phyloP scores from a whole-genome alignment of 1,140 invertebrate species.

The Anoplophora glabripennis region DNA sequence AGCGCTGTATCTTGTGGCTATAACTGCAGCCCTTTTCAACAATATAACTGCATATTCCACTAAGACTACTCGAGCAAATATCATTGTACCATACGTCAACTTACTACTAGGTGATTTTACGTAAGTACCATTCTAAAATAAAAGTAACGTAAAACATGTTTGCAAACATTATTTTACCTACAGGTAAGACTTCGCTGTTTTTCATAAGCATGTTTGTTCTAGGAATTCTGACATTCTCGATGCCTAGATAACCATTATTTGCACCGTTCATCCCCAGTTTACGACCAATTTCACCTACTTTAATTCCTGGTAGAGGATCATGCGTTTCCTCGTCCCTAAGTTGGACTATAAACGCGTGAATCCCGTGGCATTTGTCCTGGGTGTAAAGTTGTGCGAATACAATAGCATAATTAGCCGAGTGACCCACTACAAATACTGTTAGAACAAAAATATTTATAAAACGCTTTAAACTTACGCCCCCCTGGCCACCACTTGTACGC shows the following conservation, averaged over 20 bases:
- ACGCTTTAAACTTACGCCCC: constrained; percentile 65
- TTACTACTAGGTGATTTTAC: constrained; percentile 80
- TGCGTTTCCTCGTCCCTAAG: constrained; percentile 84
- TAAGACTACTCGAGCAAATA: constrained; percentile 84
- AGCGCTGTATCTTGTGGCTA: constrained; percentile 84
- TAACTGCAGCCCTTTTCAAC: constrained; percentile 78
- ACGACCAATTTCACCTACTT: constrained; percentile 90
- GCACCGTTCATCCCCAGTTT: constrained; percentile 88
- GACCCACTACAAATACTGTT: constrained; percentile 71
- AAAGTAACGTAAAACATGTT: background rate
- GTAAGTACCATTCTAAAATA: constrained; percentile 80
- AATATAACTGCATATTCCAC: constrained; percentile 68
- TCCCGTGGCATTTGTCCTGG: constrained; percentile 78
- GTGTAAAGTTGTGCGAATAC: constrained; percentile 87
- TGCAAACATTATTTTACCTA: constrained; percentile 36
- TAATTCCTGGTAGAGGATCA: constrained; percentile 79
- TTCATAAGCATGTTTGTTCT: constrained; percentile 90
- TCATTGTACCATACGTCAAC: constrained; percentile 91
- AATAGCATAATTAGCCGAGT: constrained; percentile 87
- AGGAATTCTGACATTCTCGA: constrained; percentile 84
- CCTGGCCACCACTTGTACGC: constrained; percentile 95
- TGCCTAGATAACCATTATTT: constrained; percentile 89
- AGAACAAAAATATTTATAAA: background rate
- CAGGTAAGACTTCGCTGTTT: constrained; percentile 77
- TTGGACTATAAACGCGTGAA: constrained; percentile 92